Base-by-base conservation (phyloP, 2,113 vertebrate species). In the Sceloporus undulatus region DNA sequence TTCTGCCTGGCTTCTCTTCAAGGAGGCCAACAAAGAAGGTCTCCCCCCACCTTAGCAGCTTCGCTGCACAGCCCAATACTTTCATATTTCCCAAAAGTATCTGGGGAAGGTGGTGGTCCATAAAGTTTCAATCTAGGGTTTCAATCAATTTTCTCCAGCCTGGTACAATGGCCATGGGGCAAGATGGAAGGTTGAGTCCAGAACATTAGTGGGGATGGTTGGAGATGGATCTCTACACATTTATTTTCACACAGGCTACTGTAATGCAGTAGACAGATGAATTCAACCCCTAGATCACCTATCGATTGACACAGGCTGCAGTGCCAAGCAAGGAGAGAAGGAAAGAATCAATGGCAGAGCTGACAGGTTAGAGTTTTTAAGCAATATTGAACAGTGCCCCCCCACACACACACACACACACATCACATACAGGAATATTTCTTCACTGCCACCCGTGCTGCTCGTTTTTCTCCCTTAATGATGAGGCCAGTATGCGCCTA, bases 381-480 rank as follows among this genome's bases (percentile, higher is more conserved):
- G 29, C 34, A 42, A 52, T 75, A 21, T 7, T 86, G 56, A 16
- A 16, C 74, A 82, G 75, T 18, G 14, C 13, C 13, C 18, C 18
- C 13, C 59, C 18, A 19, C 34, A 40, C 18, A 76, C 19, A 54
- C 18, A 76, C 19, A 54, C 75, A 48, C 9, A 42, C 25, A 48
- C 75, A 48, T 2, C 75, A 25, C 10, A 14, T 90, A 87, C 56
- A 82, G 77, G n/a, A 65, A 48, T 56, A 13, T 85, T 84, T 14
- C 84, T 94, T 68, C 83, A 85, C 6, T 40, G 9, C 18, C 40
- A 54, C 29, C 56, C 59, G 34, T 54, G 2, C 21, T 19, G 40
- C 4, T 10, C 38, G 73, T 48, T 79, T 62, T 66, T 76, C 65
- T 59, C 89, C 42, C 77, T 16, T 54, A 85, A 91, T 18, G 9